phyloP scores from a whole-genome alignment of 2,113 vertebrate genomes.

The Amazona guildingii region DNA sequence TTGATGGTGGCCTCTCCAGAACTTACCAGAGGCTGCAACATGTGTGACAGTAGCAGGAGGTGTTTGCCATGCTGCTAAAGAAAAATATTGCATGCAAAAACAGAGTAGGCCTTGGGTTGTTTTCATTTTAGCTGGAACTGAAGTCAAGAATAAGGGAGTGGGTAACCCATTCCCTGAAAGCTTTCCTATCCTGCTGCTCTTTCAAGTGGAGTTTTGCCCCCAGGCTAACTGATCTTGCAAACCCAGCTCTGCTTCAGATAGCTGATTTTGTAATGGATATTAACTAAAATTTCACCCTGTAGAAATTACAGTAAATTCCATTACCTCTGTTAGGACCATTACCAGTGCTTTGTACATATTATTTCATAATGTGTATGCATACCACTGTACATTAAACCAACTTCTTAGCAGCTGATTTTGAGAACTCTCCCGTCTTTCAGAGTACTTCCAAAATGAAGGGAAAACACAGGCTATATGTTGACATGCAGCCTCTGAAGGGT shows the following conservation, averaged over 20 bases:
- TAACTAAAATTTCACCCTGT: constrained; percentile 30
- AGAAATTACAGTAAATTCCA: constrained; percentile 38
- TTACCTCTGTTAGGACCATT: constrained; percentile 19
- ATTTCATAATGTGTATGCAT: background rate
- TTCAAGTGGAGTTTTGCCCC: constrained; percentile 6
- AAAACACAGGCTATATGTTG: background rate
- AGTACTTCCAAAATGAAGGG: background rate
- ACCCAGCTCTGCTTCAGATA: background rate
- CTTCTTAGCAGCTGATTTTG: background rate
- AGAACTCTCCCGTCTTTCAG: background rate
- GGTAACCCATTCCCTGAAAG: background rate
- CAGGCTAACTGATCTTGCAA: constrained; percentile 32
- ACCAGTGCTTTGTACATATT: background rate
- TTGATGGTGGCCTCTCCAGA: background rate
- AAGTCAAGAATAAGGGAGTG: background rate
- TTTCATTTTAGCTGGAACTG: background rate
- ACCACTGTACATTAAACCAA: background rate
- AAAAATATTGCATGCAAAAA: background rate
- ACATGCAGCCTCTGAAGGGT: constrained; percentile 49
- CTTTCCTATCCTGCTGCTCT: background rate
- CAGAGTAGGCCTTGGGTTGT: background rate
- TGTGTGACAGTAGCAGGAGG: background rate
- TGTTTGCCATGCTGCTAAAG: background rate
- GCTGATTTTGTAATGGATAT: constrained; percentile 28
- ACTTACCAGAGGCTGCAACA: background rate